These are phyloP conservation scores for Lophura nycthemera DNA, from an alignment of 2,113 vertebrate species.

Conservation along the genomic window DNA sequence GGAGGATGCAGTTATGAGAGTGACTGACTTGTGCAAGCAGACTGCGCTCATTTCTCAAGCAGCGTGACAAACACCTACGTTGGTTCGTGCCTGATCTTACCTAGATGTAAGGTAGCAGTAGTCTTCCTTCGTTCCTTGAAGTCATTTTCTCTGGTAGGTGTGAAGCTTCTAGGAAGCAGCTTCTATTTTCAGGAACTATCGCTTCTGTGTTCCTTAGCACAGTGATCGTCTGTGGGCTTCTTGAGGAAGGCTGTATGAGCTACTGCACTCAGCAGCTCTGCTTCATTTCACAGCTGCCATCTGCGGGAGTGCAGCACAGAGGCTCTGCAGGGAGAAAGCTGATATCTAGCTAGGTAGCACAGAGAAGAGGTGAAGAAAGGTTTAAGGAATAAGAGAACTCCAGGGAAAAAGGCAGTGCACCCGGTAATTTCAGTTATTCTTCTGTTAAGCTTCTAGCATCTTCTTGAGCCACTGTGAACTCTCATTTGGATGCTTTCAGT, in stretches of 20 bases:
- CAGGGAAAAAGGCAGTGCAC: neutral
- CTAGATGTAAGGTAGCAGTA: neutral
- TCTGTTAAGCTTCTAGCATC: neutral
- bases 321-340: neutral
- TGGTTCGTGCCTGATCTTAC: neutral
- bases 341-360: neutral
- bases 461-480: neutral
- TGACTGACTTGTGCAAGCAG: neutral
- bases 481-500: neutral
- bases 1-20: neutral
- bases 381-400: neutral
- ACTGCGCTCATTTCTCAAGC: neutral
- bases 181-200: neutral
- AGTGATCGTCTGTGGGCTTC: neutral
- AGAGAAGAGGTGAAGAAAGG: neutral
- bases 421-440: neutral
- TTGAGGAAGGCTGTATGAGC: neutral
- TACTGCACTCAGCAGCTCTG: neutral
- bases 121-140: neutral
- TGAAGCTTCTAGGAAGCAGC: neutral
- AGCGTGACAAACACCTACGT: neutral
- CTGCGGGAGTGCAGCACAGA: neutral
- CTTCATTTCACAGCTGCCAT: neutral
- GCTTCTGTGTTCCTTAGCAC: neutral
- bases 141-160: neutral